These are phyloP conservation scores for Rhabdornis inornatus DNA, from an alignment of 2,113 vertebrate genomes.

Conservation along the genomic window DNA sequence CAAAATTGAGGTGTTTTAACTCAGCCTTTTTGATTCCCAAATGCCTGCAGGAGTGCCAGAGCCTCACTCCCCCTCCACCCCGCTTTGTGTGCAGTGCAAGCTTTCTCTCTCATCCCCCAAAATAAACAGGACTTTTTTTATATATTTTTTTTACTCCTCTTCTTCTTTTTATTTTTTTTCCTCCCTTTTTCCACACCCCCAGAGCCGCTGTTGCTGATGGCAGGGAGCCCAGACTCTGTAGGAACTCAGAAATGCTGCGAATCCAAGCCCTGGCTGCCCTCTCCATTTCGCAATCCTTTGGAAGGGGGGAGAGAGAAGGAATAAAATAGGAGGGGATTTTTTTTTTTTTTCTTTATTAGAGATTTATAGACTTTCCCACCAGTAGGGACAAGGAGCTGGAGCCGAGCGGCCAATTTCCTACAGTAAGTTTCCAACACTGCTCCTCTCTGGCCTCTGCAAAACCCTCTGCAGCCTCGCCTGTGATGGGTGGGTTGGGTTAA, in stretches of 20 bases:
- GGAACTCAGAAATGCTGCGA: constrained; percentile 52
- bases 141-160: background rate
- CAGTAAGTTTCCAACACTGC: constrained; percentile 25
- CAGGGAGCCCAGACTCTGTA: constrained; percentile 56
- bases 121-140: background rate
- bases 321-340: constrained; percentile 46
- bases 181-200: constrained; percentile 58
- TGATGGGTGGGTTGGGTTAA: background rate
- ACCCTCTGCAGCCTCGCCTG: background rate
- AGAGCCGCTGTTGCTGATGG: constrained; percentile 59
- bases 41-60: background rate
- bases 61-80: background rate
- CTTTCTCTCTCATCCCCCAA: constrained; percentile 34
- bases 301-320: background rate
- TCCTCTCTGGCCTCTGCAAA: background rate
- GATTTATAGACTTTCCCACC: constrained; percentile 49
- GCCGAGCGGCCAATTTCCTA: background rate
- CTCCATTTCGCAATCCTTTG: constrained; percentile 42
- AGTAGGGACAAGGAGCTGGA: constrained; percentile 25
- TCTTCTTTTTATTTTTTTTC: background rate
- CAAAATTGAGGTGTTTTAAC: background rate
- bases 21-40: background rate
- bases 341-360: constrained; percentile 12
- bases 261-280: constrained; percentile 41
- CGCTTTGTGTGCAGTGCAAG: background rate